Conservation (phyloP, 2,888 invertebrate species). For the Lasioglossum lativentre region DNA sequence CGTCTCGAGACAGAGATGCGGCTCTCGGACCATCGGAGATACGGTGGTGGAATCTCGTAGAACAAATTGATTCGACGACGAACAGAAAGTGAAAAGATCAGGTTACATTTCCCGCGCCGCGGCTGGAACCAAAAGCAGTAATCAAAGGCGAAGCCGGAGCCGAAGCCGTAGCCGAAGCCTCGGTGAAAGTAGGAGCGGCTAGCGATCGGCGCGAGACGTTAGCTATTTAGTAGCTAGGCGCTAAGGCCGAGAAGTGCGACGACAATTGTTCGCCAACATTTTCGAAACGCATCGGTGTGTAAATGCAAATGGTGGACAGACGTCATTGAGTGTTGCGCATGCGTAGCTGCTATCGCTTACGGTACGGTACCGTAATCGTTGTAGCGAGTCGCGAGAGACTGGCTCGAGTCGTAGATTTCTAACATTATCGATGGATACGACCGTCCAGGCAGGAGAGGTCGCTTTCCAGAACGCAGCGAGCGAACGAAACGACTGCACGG, state of each 20-base stretch:
- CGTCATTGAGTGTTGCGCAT: slow-evolving; percentile 53
- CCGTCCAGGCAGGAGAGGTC: neutral
- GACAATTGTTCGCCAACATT: neutral
- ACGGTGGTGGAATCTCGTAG: too few species aligned
- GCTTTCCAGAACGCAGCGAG: neutral
- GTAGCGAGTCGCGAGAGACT: neutral
- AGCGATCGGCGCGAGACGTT: neutral
- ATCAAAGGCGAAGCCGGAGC: too few species aligned
- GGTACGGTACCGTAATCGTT: slow-evolving; percentile 10
- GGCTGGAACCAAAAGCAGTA: too few species aligned
- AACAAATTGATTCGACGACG: too few species aligned
- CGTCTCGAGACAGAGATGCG: neutral
- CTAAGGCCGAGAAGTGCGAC: neutral
- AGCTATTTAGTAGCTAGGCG: neutral
- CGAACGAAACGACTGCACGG: neutral
- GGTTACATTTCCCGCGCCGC: too few species aligned
- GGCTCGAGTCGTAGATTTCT: slow-evolving; percentile 7
- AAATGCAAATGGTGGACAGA: slow-evolving; percentile 26
- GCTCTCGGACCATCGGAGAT: neutral
- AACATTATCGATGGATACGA: neutral
- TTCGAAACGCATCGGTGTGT: slow-evolving; percentile 4
- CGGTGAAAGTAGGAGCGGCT: too few species aligned
- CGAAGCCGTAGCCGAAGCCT: too few species aligned
- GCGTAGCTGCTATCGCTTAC: slow-evolving; percentile 28
- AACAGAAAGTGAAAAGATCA: too few species aligned